Conservation (phyloP, 2,113 vertebrate genomes). For the Zapus hudsonius region DNA sequence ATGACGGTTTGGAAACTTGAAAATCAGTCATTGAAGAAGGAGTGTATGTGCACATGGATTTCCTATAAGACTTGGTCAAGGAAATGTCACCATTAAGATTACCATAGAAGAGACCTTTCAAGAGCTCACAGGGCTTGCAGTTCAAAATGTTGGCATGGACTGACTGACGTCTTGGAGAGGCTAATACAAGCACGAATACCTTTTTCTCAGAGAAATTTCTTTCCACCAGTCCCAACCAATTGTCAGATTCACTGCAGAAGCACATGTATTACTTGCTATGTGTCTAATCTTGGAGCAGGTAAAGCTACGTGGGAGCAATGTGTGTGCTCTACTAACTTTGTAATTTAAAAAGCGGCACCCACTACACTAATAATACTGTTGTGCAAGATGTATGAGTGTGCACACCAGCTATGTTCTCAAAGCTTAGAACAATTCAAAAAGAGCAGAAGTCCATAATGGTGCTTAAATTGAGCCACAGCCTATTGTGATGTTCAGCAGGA, state of each 20-base stretch:
- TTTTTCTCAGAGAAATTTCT: neutral
- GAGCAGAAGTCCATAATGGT: neutral
- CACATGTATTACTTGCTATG: neutral
- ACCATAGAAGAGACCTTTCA: neutral
- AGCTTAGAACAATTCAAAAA: neutral
- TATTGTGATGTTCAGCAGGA: neutral
- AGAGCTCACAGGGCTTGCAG: neutral
- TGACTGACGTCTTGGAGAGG: neutral
- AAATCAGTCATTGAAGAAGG: neutral
- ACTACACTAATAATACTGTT: neutral
- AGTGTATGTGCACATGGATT: neutral
- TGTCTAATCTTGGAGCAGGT: neutral
- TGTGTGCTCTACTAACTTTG: neutral
- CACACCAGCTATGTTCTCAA: neutral
- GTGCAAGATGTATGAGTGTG: neutral
- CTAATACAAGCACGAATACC: neutral
- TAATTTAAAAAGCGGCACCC: neutral
- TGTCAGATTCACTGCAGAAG: neutral
- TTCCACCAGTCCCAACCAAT: neutral
- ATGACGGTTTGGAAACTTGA: neutral
- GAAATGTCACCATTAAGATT: neutral
- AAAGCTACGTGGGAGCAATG: neutral
- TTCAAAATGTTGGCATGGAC: neutral
- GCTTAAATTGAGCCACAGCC: neutral
- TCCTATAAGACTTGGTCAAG: neutral